Evolutionary conservation across 2,797 vertebrate species (phyloP).

Genomic region (Cossypha niveicapilla): DNA sequence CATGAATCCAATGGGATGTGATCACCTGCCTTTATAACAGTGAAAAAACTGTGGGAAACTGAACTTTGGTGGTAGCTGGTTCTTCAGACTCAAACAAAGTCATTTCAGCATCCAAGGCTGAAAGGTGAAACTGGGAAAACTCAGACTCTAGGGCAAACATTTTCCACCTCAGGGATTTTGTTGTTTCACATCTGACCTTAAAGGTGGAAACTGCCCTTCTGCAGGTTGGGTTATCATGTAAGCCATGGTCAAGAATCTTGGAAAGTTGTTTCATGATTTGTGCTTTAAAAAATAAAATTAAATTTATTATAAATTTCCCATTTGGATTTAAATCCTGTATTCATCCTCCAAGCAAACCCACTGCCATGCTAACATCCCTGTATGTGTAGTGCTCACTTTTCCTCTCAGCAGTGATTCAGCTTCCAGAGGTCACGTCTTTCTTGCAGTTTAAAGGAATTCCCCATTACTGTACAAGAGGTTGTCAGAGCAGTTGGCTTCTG

Average conservation of each 20-base stretch:
- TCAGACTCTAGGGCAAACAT: not conserved
- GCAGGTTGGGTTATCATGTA: not conserved
- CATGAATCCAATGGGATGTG: not conserved
- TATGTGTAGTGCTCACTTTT: fast-evolving
- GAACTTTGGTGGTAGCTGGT: not conserved
- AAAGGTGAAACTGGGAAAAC: not conserved
- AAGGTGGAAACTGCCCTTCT: not conserved
- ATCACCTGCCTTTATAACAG: fast-evolving
- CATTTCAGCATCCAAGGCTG: not conserved
- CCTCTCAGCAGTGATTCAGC: not conserved
- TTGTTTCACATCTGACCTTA: not conserved
- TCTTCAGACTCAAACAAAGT: not conserved
- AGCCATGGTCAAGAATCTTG: not conserved
- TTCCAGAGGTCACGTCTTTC: not conserved
- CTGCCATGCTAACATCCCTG: fast-evolving
- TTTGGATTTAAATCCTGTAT: not conserved
- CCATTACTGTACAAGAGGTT: conserved; percentile 25
- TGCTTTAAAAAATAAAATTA: not conserved
- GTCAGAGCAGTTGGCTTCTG: conserved; percentile 82
- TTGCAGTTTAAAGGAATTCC: not conserved
- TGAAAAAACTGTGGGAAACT: not conserved
- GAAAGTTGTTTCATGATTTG: not conserved
- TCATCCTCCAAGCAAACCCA: not conserved
- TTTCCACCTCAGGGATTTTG: not conserved
- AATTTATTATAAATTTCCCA: not conserved